These are phyloP conservation scores for Liodrosophila aerea DNA, from an alignment of 2,888 invertebrate species.

Conservation along the genomic window DNA sequence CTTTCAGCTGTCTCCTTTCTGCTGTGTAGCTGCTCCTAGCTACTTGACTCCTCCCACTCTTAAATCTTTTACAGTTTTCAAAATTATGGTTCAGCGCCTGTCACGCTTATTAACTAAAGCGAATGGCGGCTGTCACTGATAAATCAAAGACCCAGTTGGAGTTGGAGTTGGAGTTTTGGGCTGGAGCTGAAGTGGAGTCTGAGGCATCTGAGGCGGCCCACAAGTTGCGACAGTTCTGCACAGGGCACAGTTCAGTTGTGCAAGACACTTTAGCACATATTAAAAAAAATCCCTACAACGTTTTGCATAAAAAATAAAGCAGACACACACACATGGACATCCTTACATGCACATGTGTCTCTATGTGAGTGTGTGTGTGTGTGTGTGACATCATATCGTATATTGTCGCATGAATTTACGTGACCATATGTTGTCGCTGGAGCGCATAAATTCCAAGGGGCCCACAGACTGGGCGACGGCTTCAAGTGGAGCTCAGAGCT, in stretches of 20 bases:
- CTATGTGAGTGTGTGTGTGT: constrained; percentile 29
- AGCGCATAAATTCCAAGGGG: constrained; percentile 73
- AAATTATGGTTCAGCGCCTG: constrained; percentile 46
- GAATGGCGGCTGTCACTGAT: constrained; percentile 58
- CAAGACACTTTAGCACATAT: constrained; percentile 59
- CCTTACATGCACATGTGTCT: constrained; percentile 11
- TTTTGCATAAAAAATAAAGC: constrained; percentile 76
- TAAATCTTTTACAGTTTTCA: neutral
- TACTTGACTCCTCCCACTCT: neutral
- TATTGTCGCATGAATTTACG: constrained; percentile 78
- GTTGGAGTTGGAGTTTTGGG: constrained; percentile 5
- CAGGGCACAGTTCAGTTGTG: constrained; percentile 22
- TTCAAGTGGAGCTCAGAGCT: constrained; percentile 49
- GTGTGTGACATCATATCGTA: constrained; percentile 76
- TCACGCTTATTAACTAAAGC: constrained; percentile 69
- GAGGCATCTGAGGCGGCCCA: constrained; percentile 19
- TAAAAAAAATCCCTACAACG: constrained; percentile 73
- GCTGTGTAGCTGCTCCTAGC: neutral
- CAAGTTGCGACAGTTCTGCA: constrained; percentile 46
- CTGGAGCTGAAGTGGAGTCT: neutral
- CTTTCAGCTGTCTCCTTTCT: too few relatives aligned
- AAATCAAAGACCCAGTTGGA: constrained; percentile 41
- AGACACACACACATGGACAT: constrained; percentile 31
- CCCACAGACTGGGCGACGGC: constrained; percentile 62
- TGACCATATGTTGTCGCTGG: constrained; percentile 78